Conservation (phyloP, 1,140 invertebrate species). For the Chelonus insularis region DNA sequence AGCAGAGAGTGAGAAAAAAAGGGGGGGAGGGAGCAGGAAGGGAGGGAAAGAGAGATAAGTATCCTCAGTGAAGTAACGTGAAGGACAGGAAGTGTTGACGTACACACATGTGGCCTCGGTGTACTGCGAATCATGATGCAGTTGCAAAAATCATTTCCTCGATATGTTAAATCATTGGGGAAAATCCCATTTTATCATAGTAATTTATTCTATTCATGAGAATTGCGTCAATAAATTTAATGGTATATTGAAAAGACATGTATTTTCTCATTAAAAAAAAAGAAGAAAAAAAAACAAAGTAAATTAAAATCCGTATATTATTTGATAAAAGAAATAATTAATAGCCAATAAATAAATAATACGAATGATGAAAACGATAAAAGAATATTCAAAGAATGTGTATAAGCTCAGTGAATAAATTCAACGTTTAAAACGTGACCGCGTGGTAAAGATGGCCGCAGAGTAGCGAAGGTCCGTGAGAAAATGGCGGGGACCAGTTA, state of each 20-base stretch:
- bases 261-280: too few species aligned
- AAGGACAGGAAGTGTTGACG: conserved; percentile 25
- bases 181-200: neutral
- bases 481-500: conserved; percentile 25
- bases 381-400: neutral
- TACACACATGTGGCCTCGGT: conserved; percentile 6
- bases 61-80: conserved; percentile 1
- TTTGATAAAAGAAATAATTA: too few species aligned
- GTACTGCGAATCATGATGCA: conserved; percentile 7
- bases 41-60: neutral
- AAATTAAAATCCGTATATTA: too few species aligned
- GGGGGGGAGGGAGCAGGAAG: neutral
- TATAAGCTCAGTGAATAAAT: neutral
- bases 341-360: too few species aligned
- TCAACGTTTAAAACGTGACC: conserved; percentile 18
- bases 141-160: neutral
- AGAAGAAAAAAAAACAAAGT: too few species aligned
- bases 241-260: too few species aligned
- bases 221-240: too few species aligned
- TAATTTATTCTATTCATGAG: too few species aligned
- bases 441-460: conserved; percentile 33
- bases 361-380: neutral
- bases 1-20: neutral
- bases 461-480: conserved; percentile 2
- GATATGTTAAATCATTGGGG: neutral